A percentile compares a stretch with the other conserved stretches of the same genome.
phyloP scores from a whole-genome alignment of 2,888 invertebrate species.

The Drosophila kanekoi region DNA sequence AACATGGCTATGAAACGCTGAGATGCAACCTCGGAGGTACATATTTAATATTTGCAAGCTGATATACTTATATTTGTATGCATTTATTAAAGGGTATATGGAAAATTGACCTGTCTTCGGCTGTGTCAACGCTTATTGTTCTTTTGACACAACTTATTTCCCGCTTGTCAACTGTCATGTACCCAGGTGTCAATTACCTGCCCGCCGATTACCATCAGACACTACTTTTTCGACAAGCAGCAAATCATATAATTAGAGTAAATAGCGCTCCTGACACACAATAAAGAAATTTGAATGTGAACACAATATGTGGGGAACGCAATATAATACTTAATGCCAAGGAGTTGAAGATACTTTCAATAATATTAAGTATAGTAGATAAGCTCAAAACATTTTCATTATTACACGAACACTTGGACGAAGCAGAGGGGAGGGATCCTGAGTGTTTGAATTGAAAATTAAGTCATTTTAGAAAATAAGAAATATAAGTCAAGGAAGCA shows the following conservation, averaged over 20 bases:
- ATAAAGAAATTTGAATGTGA: no score
- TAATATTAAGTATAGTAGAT: no score
- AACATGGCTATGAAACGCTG: not conserved
- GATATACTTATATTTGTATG: not conserved
- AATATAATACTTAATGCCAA: no score
- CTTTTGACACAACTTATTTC: conserved; percentile 7
- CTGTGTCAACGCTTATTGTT: not conserved
- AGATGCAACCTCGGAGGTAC: conserved; percentile 10
- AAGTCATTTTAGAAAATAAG: no score
- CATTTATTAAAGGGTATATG: conserved; percentile 1
- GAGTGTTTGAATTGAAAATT: no score
- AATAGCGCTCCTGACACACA: conserved; percentile 7
- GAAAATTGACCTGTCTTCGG: conserved; percentile 1
- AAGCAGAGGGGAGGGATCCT: no score
- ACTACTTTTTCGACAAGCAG: not conserved
- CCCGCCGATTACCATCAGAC: conserved; percentile 30
- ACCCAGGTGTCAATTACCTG: conserved; percentile 20
- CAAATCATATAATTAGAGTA: conserved; percentile 11
- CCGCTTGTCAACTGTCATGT: conserved; percentile 21
- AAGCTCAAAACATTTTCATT: no score
- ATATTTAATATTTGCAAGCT: not conserved
- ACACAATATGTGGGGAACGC: no score
- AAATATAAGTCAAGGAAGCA: no score
- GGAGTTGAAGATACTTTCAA: no score
- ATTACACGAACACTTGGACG: no score